Evolutionary conservation across 2,797 vertebrate genomes (phyloP).

Genomic region (Tolypeutes matacus): DNA sequence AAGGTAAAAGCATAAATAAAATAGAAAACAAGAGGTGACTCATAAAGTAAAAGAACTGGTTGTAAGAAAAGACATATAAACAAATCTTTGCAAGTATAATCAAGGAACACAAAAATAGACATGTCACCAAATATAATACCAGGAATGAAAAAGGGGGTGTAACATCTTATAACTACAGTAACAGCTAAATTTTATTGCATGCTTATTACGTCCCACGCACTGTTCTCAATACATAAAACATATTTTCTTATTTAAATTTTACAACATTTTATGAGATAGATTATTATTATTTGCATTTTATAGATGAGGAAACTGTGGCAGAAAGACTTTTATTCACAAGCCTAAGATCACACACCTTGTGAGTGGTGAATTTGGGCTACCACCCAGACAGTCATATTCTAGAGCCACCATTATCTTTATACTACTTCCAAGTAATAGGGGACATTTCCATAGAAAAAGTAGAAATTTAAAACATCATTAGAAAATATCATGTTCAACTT

Average conservation of each 20-base stretch:
- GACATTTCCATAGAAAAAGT: background rate
- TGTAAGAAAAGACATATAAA: constrained; percentile 41
- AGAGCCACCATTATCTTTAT: background rate
- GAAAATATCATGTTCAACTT: background rate
- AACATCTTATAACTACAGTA: background rate
- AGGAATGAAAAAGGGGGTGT: background rate
- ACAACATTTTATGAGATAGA: background rate
- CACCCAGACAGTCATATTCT: background rate
- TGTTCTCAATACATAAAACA: background rate
- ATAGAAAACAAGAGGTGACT: background rate
- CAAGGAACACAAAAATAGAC: background rate
- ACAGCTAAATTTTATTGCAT: background rate
- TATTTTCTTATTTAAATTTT: background rate
- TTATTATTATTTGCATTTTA: background rate
- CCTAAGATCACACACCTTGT: background rate
- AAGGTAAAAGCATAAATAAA: constrained; percentile 33
- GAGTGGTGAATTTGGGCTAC: background rate
- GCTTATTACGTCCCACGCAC: background rate
- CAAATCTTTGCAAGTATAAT: background rate
- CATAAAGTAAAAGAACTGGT: background rate
- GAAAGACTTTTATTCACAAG: background rate
- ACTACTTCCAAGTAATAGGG: background rate
- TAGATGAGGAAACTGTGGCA: background rate
- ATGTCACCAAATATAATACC: background rate
- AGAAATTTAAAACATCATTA: background rate